Evolutionary conservation across 2,113 vertebrate genomes (phyloP), one percentile per base, ranked within the genome.

Genomic region (Catharus bicknelli): DNA sequence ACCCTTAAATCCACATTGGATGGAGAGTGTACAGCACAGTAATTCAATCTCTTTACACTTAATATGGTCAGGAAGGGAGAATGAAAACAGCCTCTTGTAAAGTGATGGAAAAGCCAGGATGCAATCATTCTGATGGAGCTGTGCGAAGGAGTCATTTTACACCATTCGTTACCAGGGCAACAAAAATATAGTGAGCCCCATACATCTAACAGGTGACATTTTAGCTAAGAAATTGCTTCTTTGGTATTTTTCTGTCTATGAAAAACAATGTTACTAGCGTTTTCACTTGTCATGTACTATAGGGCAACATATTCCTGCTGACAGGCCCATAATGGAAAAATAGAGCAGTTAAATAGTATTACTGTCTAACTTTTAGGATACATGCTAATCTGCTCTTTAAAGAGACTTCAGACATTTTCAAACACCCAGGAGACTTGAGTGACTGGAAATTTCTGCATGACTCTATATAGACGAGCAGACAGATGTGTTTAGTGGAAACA

Each of bases 31-130:
- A 97, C 97, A 97, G 97, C 97, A 97, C 97, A 97, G 97, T 98
- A 98, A 98, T 98, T 98, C 98, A 98, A 98, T 98, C 98, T 98
- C 97, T 98, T 98, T 97, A 97, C 96, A 97, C 97, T 98, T 98
- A 98, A 98, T 98, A 98, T 95, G 97, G 97, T 97, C 98, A 98
- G 98, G 97, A 98, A 98, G 94, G 90, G 97, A 98, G 98, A 98
- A 98, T 98, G 98, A 98, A 98, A 98, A 98, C 98, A 98, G 97
- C 95, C 98, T 98, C 98, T 98, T 98, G 97, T 98, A 98, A 98
- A 98, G 97, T 98, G 98, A 98, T 98, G 97, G 97, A 96, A 98
- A 98, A 98, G 98, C 97, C 98, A 98, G 97, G 98, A 98, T 98
- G 98, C 98, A 98, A 98, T 98, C 98, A 98, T 98, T 98, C 97